phyloP scores from a whole-genome alignment of 2,113 vertebrate species.

The Naja naja region DNA sequence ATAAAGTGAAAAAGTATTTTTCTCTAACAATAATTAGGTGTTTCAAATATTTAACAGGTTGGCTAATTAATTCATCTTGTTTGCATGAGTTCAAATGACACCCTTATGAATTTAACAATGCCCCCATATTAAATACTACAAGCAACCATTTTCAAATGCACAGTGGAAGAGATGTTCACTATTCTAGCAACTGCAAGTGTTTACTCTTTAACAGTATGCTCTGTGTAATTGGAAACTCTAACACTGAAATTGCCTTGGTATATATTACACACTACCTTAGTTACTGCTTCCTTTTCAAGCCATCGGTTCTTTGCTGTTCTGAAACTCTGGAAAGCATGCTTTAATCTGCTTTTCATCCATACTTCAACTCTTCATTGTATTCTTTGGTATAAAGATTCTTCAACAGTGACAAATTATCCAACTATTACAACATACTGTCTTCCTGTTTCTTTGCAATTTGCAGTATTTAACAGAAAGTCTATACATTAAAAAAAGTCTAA shows the following conservation, averaged over 20 bases:
- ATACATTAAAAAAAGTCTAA: background rate
- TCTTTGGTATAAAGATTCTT: constrained; percentile 65
- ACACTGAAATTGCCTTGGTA: constrained; percentile 33
- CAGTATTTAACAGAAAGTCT: background rate
- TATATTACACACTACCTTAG: constrained; percentile 9
- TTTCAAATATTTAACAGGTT: background rate
- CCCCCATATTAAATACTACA: background rate
- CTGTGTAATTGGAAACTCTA: background rate
- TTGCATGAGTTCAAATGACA: background rate
- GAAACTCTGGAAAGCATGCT: constrained; percentile 71
- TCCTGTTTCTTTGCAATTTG: constrained; percentile 17
- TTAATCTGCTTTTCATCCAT: constrained; percentile 67
- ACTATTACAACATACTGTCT: constrained; percentile 40
- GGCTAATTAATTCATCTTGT: background rate
- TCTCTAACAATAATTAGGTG: background rate
- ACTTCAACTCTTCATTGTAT: constrained; percentile 71
- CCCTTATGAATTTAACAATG: background rate
- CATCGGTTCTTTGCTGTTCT: constrained; percentile 68
- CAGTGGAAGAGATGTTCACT: background rate
- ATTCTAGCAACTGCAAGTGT: background rate
- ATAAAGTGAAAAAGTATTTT: background rate
- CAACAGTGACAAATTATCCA: constrained; percentile 87
- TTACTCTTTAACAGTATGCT: background rate
- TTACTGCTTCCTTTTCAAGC: constrained; percentile 43
- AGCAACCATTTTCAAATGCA: background rate